Evolutionary conservation across 2,888 invertebrate species (phyloP), one percentile per base, ranked within the genome.

Genomic region (Spisula subtruncata): DNA sequence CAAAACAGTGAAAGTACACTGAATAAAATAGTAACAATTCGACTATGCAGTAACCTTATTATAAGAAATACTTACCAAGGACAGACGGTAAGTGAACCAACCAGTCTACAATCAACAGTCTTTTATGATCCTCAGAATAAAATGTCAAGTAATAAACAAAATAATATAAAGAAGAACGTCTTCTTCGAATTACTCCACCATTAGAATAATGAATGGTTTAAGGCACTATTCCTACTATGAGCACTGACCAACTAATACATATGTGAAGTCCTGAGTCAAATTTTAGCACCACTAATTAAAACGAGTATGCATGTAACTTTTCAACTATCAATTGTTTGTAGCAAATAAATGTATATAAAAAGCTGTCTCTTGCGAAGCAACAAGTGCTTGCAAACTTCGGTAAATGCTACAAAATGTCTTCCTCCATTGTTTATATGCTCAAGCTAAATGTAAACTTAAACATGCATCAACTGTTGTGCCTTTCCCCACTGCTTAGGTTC

Each of bases 351-450:
- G 32, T 75, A 75, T 32, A 16, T 75, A 35, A 75, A 71, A 75
- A 32, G 60, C 20, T 35, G 25, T 84, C 25, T 32, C 20, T 75
- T 92, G 92, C 90, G 83, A 92, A 92, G 92, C 92, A 90, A 83
- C 87, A 87, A 83, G 90, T 90, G 92, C 92, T 90, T 92, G 90
- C 92, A 92, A 83, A 20, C 54, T 20, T 41, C 29, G 20, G 20
- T 75, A n/a, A 83, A 48, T 90, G 92, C 92, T 92, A 92, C 89
- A 92, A 92, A 82, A 92, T 92, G 71, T 92, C 92, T 79, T 92
- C 90, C 88, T 92, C 92, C 92, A 92, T 92, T 20, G n/a, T 85
- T 85, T n/a, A n/a, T 41, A 56, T 79, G 35, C 56, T 80, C 60
- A 46, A 84, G 32, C 75, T 51, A 79, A 51, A 80, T 56, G 54